These are phyloP conservation scores for Euglossa dilemma DNA, from an alignment of 1,140 invertebrate species.

Conservation along the genomic window DNA sequence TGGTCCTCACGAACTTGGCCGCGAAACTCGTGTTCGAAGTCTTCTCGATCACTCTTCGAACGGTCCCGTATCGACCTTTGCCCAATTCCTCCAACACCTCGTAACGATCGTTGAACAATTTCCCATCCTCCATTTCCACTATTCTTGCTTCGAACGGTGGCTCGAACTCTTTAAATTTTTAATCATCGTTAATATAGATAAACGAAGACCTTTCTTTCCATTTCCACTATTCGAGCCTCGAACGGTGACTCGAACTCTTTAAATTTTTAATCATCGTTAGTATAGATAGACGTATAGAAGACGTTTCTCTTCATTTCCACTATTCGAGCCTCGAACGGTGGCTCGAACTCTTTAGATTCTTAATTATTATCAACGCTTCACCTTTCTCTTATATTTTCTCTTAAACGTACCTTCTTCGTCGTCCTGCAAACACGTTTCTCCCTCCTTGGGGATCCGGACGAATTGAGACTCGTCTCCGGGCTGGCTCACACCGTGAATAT, in stretches of 20 bases:
- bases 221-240: conserved; percentile 67
- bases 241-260: conserved; percentile 63
- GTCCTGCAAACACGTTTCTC: conserved; percentile 64
- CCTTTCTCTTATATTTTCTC: too few species aligned
- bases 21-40: conserved; percentile 88
- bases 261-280: too few species aligned
- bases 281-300: too few species aligned
- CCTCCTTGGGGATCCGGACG: conserved; percentile 78
- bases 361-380: too few species aligned
- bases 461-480: conserved; percentile 85
- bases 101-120: conserved; percentile 85
- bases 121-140: conserved; percentile 82
- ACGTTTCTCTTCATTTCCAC: conserved; percentile 38
- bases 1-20: conserved; percentile 95
- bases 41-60: conserved; percentile 90
- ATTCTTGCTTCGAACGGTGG: conserved; percentile 71
- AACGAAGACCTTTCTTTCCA: too few species aligned
- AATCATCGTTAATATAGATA: too few species aligned
- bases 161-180: conserved; percentile 46
- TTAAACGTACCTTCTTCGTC: conserved; percentile 66
- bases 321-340: conserved; percentile 71
- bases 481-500: conserved; percentile 89
- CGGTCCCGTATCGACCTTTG: conserved; percentile 90
- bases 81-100: conserved; percentile 89
- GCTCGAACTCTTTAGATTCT: conserved; percentile 47